Percentiles rank a stretch among this genome's conserved stretches.
phyloP scores from a whole-genome alignment of 2,113 vertebrate species.

The Corythornis cristatus region DNA sequence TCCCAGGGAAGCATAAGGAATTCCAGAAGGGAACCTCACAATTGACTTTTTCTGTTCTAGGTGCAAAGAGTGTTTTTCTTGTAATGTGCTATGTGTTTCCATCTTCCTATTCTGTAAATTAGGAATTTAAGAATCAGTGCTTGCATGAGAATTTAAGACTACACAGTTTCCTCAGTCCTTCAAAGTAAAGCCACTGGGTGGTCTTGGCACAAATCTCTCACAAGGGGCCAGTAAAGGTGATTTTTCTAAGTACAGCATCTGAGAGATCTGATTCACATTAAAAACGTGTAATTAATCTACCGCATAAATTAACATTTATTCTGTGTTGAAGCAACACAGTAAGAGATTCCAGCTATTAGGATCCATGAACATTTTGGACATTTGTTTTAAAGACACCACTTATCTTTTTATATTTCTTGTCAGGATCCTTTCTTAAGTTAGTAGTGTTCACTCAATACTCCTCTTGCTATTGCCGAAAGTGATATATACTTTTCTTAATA shows the following conservation, averaged over 20 bases:
- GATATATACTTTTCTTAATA: neutral
- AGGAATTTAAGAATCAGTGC: conserved; percentile 47
- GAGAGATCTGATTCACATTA: conserved; percentile 19
- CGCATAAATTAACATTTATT: conserved; percentile 11
- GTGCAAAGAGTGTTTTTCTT: conserved; percentile 5
- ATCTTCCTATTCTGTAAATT: conserved; percentile 42
- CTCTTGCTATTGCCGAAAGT: neutral
- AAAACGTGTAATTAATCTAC: neutral
- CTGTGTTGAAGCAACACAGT: neutral
- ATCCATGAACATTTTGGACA: neutral
- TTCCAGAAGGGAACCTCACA: neutral
- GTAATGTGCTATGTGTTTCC: neutral
- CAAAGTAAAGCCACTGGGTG: conserved; percentile 45
- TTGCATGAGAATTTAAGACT: conserved; percentile 40
- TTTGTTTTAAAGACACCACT: neutral
- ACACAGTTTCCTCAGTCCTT: conserved; percentile 22
- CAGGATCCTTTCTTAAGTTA: neutral
- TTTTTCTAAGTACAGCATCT: neutral
- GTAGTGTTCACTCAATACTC: neutral
- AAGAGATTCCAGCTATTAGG: neutral
- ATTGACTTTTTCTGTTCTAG: neutral
- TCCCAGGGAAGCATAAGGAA: neutral
- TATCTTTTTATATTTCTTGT: neutral
- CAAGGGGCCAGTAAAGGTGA: conserved; percentile 10
- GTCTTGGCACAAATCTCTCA: neutral